These are phyloP conservation scores for Taenioides sp. DNA, from an alignment of 2,797 vertebrate genomes.

Conservation along the genomic window DNA sequence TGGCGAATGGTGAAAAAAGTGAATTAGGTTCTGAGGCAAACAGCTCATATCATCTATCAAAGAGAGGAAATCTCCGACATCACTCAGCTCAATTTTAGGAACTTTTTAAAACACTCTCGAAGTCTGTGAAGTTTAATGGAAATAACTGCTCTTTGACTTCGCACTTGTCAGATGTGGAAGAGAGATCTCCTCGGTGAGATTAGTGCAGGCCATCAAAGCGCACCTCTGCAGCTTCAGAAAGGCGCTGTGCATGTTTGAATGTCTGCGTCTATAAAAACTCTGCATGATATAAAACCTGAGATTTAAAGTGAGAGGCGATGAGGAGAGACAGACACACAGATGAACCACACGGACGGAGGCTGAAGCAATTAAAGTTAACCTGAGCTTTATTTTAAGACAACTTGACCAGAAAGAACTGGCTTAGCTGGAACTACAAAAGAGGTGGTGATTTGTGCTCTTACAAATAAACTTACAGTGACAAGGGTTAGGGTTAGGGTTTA, in stretches of 20 bases:
- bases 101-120: background rate
- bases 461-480: no score
- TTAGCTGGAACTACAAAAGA: no score
- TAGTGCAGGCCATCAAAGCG: conserved; percentile 52
- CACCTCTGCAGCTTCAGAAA: conserved; percentile 20
- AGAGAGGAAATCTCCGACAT: background rate
- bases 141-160: conserved; percentile 2
- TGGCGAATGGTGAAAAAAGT: background rate
- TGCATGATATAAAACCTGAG: conserved; percentile 58
- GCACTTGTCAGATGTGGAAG: conserved; percentile 29
- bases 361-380: no score
- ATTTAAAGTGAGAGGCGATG: conserved; percentile 57
- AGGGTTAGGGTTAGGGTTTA: no score
- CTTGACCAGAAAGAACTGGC: no score
- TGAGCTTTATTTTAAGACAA: no score
- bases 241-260: conserved; percentile 16
- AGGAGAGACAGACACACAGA: conserved; percentile 32
- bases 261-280: conserved; percentile 57
- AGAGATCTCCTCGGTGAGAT: conserved; percentile 43
- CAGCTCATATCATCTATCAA: conserved; percentile 1
- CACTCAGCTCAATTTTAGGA: background rate
- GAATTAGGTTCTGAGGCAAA: conserved; percentile 6
- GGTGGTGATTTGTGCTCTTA: no score
- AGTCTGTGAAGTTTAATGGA: conserved; percentile 10
- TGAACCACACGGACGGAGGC: conserved; percentile 19